A percentile compares a stretch with the other conserved stretches of the same genome.
Conservation (phyloP, 2,888 invertebrate species). For the Sinodicranocentrus sp. region DNA sequence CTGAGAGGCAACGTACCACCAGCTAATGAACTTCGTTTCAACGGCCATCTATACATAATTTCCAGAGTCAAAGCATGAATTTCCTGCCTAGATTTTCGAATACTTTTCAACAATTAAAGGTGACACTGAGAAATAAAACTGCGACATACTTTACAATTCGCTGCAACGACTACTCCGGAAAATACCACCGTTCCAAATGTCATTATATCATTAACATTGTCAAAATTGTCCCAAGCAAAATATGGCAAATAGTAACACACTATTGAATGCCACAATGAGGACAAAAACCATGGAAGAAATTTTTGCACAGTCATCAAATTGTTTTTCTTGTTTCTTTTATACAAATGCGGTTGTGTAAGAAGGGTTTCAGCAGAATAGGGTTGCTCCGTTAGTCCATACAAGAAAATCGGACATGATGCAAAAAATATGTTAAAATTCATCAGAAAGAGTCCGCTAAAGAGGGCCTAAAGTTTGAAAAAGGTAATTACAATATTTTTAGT, state of each 20-base stretch:
- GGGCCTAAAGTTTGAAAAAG: neutral
- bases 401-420: slow-evolving; percentile 86
- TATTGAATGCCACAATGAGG: slow-evolving; percentile 83
- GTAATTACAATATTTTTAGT: slow-evolving; percentile 9
- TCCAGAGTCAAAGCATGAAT: neutral
- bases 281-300: slow-evolving; percentile 82
- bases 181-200: slow-evolving; percentile 78
- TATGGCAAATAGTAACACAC: slow-evolving; percentile 82
- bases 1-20: slow-evolving; percentile 80
- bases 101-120: neutral
- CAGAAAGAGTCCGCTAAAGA: slow-evolving; percentile 80
- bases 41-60: slow-evolving; percentile 80
- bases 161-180: slow-evolving; percentile 1
- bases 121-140: neutral
- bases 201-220: slow-evolving; percentile 79
- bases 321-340: slow-evolving; percentile 83
- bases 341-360: slow-evolving; percentile 84
- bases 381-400: slow-evolving; percentile 88
- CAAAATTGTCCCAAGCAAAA: slow-evolving; percentile 74
- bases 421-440: slow-evolving; percentile 88
- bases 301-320: slow-evolving; percentile 81
- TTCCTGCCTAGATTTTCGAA: neutral
- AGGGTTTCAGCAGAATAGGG: slow-evolving; percentile 82
- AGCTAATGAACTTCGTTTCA: slow-evolving; percentile 83
- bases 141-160: slow-evolving; percentile 22